Percentiles rank a stretch among this genome's conserved stretches.
Conservation (phyloP, 2,113 vertebrate species). For the Nettapus auritus region DNA sequence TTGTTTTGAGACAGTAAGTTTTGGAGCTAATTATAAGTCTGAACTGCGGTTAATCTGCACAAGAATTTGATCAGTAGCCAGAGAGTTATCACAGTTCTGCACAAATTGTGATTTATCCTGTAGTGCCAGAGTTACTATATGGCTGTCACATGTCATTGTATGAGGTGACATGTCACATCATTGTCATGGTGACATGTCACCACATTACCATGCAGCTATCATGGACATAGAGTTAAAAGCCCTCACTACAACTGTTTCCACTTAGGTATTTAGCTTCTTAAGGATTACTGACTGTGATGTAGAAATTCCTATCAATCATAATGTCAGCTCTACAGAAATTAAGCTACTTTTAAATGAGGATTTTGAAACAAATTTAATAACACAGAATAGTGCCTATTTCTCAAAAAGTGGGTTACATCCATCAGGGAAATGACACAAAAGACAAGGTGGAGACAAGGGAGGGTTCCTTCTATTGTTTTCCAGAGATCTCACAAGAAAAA, state of each 20-base stretch:
- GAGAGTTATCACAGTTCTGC: not conserved
- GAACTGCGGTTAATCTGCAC: not conserved
- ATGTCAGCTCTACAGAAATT: slow-evolving; percentile 61
- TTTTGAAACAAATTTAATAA: slow-evolving; percentile 67
- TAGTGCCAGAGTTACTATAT: slow-evolving; percentile 42
- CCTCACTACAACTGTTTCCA: slow-evolving; percentile 47
- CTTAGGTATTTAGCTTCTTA: slow-evolving; percentile 66
- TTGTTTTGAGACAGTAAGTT: not conserved
- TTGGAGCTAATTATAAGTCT: not conserved
- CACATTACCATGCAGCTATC: slow-evolving; percentile 36
- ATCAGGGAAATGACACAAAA: slow-evolving; percentile 46
- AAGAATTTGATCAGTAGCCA: not conserved
- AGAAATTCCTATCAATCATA: slow-evolving; percentile 69
- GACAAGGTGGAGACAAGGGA: slow-evolving; percentile 29
- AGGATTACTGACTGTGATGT: slow-evolving; percentile 67
- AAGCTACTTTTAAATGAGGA: slow-evolving; percentile 58
- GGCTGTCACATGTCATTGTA: slow-evolving; percentile 55
- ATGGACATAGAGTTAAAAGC: slow-evolving; percentile 54
- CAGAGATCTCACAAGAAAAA: not conserved
- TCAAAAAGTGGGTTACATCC: slow-evolving; percentile 55
- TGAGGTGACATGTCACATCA: slow-evolving; percentile 65
- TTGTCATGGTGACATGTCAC: slow-evolving; percentile 60
- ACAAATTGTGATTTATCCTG: slow-evolving; percentile 10
- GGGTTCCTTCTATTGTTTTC: slow-evolving; percentile 34
- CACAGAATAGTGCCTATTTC: slow-evolving; percentile 41